phyloP scores from a whole-genome alignment of 1,140 invertebrate genomes.

The Drosophila nannoptera region DNA sequence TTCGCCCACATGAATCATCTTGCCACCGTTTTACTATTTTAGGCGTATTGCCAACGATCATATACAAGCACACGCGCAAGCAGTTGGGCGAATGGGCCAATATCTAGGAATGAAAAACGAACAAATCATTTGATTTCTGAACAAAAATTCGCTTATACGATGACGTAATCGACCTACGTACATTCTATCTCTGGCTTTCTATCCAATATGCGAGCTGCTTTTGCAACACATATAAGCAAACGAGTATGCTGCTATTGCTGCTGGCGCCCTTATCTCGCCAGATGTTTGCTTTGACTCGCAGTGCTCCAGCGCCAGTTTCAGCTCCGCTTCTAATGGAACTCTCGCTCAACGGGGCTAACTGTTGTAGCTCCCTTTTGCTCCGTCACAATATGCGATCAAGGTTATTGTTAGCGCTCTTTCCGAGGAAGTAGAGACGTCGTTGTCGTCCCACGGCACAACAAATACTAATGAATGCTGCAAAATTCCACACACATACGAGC shows the following conservation, averaged over 20 bases:
- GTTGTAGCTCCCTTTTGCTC: constrained; percentile 1
- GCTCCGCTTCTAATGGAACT: constrained; percentile 29
- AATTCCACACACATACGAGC: constrained; percentile 50
- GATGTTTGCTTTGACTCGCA: constrained; percentile 54
- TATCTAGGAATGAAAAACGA: constrained; percentile 38
- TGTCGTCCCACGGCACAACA: constrained; percentile 49
- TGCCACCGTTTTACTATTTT: constrained; percentile 45
- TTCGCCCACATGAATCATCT: constrained; percentile 86
- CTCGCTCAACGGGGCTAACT: constrained; percentile 29
- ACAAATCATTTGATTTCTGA: constrained; percentile 42
- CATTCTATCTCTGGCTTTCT: constrained; percentile 26
- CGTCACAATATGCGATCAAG: constrained; percentile 32
- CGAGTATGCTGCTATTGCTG: constrained; percentile 2
- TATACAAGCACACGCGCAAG: constrained; percentile 19
- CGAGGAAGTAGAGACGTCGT: constrained; percentile 38
- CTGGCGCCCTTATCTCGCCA: constrained; percentile 64
- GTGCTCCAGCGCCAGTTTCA: constrained; percentile 32
- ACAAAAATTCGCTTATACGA: constrained; percentile 53
- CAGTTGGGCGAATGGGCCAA: constrained; percentile 22
- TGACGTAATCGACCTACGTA: constrained; percentile 71
- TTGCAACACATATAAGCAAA: constrained; percentile 48
- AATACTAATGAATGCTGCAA: constrained; percentile 53
- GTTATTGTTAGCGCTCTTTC: constrained; percentile 27
- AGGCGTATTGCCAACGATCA: constrained; percentile 28
- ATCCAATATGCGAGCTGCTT: constrained; percentile 39